Evolutionary conservation across 2,113 vertebrate species (phyloP), one percentile per base, ranked within the genome.

Genomic region (Calidris pugnax): DNA sequence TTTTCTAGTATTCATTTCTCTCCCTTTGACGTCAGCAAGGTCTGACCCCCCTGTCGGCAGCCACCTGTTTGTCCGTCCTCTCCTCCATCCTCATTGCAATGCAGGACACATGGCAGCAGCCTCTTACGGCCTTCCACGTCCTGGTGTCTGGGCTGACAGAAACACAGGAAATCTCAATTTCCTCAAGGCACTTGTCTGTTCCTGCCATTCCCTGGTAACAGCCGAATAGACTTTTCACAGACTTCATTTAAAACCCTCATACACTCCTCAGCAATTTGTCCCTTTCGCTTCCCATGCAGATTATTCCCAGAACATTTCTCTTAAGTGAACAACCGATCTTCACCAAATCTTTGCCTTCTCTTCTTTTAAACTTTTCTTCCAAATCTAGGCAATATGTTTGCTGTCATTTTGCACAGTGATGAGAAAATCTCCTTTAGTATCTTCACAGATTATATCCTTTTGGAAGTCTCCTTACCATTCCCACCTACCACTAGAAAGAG

Each of bases 221-320:
- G 77, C 90, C 53, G 37, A 83, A 89, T 21, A 87, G 88, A 85
- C 28, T 85, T 87, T 75, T 90, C 14, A 11, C 57, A 75, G 43
- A 76, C 62, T 90, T 95, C 82, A 96, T 92, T 62, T 91, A n/a
- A 87, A 92, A 50, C 24, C 37, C 27, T 96, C 69, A 67, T 17
- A 26, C 41, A 21, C 43, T 51, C 48, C 84, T 53, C 85, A 85
- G 83, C 63, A 75, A 88, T 93, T 85, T 95, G 18, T 66, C 66
- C 55, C 37, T 90, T 95, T 94, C 2, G 3, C 63, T 94, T 93
- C 53, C 73, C 68, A 48, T 16, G 33, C 53, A 67, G 68, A 74
- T 68, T 63, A 76, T 63, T 93, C 80, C 71, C 72, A 57, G 72
- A 95, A 53, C 57, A 77, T 57, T 84, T 71, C 68, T 43, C 60